These are phyloP conservation scores for Drosophila mayri DNA, from an alignment of 1,140 invertebrate genomes.

Conservation along the genomic window DNA sequence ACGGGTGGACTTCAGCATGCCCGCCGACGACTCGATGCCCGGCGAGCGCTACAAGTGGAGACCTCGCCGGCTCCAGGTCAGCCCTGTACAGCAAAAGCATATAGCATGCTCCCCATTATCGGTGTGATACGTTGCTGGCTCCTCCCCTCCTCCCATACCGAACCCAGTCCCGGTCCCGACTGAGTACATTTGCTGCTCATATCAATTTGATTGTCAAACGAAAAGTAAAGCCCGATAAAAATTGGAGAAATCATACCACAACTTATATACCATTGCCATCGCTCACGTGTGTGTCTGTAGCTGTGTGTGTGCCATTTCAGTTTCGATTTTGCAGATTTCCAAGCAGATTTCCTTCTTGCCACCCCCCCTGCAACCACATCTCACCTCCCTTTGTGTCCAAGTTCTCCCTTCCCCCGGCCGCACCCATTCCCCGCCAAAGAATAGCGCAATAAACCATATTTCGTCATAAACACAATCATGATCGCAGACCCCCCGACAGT, in stretches of 20 bases:
- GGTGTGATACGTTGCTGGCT: slow-evolving; percentile 12
- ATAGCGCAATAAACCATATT: neutral
- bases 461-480: slow-evolving; percentile 9
- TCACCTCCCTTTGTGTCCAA: neutral
- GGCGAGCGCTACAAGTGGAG: slow-evolving; percentile 61
- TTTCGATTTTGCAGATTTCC: slow-evolving; percentile 3
- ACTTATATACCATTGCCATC: neutral
- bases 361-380: neutral
- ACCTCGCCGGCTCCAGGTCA: slow-evolving; percentile 57
- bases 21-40: slow-evolving; percentile 47
- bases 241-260: slow-evolving; percentile 2
- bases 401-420: too few species aligned
- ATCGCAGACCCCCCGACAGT: neutral
- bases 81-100: neutral
- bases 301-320: slow-evolving; percentile 4
- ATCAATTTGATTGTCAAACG: slow-evolving; percentile 51
- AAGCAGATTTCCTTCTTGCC: neutral
- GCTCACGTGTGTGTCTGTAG: slow-evolving; percentile 6
- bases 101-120: slow-evolving; percentile 9
- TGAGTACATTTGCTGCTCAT: slow-evolving; percentile 15
- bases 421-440: neutral
- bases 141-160: neutral
- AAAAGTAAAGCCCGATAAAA: slow-evolving; percentile 46
- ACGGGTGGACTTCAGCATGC: slow-evolving; percentile 1
- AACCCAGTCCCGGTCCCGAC: neutral